Evolutionary conservation across 2,113 vertebrate species (phyloP), one percentile per base, ranked within the genome.

Genomic region (Bombycilla garrulus): DNA sequence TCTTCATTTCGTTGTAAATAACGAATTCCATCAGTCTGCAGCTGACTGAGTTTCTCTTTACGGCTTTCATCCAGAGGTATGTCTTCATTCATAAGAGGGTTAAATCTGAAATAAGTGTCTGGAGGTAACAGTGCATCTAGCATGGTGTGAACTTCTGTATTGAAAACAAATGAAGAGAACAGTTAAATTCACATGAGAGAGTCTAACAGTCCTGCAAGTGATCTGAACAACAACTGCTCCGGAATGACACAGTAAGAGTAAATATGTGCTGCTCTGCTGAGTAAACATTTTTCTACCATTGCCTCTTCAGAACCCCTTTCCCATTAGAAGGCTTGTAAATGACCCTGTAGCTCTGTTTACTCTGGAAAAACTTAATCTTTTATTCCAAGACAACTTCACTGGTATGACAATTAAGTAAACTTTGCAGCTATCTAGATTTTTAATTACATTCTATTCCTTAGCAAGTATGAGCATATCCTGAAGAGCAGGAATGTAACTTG

Each of bases 71-170:
- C 99, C 91, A 99, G 97, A 86, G 98, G 80, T 96, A 99, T 97
- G 35, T 99, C 99, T 94, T 99, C 99, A 73, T 97, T 98, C 98
- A 99, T 98, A 53, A 98, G 98, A 47, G 99, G 99, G 97, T 99
- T 99, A 97, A 99, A 99, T 96, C 99, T 98, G 98, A 99, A 99
- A 44, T 99, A 99, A 7, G 98, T 98, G 92, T 99, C 95, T 29
- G 98, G 96, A 66, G 99, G 99, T 76, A 99, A 98, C 50, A 99
- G 98, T 25, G 98, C 98, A 74, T 99, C 98, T 69, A 99, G 98
- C 98, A 99, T 99, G 94, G 98, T 97, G 93, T 99, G 99, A 93
- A 99, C 99, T 98, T 99, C 99, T 99, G 97, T 4, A 94, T 88
- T 64, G 93, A 73, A 86, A 95, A 94, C n/a, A 97, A 81, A 91